phyloP scores from a whole-genome alignment of 2,888 invertebrate species.

The Drosophila longiperda region DNA sequence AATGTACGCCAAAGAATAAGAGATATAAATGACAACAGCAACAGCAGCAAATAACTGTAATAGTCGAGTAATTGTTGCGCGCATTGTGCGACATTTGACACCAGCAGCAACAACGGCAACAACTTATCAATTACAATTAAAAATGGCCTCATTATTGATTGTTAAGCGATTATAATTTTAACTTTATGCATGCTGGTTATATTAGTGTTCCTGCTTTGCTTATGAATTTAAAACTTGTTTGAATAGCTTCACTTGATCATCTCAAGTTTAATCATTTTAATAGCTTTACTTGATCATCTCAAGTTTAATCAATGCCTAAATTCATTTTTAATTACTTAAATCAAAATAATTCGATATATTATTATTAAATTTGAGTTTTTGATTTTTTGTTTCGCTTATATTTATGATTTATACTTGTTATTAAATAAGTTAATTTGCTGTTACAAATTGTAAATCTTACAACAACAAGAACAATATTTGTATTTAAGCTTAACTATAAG shows the following conservation, averaged over 20 bases:
- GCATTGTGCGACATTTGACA: constrained; percentile 22
- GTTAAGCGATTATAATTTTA: neutral
- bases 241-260: no score
- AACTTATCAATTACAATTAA: constrained; percentile 29
- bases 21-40: neutral
- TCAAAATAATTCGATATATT: neutral
- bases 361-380: neutral
- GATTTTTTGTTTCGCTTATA: neutral
- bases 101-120: neutral
- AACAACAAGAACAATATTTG: neutral
- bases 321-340: neutral
- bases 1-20: constrained; percentile 79
- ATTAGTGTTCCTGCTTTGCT: neutral
- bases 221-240: neutral
- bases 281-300: neutral
- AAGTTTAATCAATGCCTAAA: neutral
- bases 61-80: neutral
- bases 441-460: neutral
- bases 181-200: neutral
- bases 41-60: constrained; percentile 1
- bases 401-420: neutral
- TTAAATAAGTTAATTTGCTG: neutral
- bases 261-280: no score
- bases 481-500: neutral
- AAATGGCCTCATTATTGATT: neutral